Conservation (phyloP, 2,888 invertebrate species). For the Abrostola tripartita region DNA sequence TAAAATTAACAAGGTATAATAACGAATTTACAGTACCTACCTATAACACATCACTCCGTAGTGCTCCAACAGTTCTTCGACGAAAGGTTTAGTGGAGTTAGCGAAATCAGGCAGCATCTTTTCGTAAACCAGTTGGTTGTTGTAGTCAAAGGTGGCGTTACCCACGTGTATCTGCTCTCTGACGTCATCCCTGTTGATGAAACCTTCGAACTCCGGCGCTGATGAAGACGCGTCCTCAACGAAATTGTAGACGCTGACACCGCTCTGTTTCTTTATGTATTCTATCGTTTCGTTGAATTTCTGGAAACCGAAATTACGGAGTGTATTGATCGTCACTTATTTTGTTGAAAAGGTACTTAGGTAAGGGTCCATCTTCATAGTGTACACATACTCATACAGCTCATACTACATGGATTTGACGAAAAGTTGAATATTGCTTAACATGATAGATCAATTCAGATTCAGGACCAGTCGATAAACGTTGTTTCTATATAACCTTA, state of each 20-base stretch:
- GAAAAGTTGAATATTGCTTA: no score
- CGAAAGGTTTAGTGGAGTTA: slow-evolving; percentile 89
- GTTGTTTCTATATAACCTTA: no score
- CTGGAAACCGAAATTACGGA: slow-evolving; percentile 47
- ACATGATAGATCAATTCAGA: no score
- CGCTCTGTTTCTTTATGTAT: slow-evolving; percentile 67
- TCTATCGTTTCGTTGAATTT: slow-evolving; percentile 75
- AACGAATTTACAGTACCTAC: slow-evolving; percentile 42
- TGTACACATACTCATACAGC: no score
- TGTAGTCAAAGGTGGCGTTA: slow-evolving; percentile 71
- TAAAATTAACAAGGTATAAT: background rate
- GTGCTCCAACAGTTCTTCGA: slow-evolving; percentile 88
- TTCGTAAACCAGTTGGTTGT: slow-evolving; percentile 87
- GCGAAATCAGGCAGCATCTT: slow-evolving; percentile 90
- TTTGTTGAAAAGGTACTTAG: background rate
- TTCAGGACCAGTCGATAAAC: no score
- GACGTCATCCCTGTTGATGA: slow-evolving; percentile 75
- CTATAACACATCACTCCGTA: slow-evolving; percentile 91
- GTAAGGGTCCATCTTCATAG: no score
- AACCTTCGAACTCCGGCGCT: slow-evolving; percentile 56
- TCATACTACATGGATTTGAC: no score
- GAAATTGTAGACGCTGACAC: slow-evolving; percentile 68
- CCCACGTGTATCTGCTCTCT: slow-evolving; percentile 76
- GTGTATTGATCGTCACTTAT: background rate
- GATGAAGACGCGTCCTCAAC: slow-evolving; percentile 49